These are phyloP conservation scores for Pantala flavescens DNA, from an alignment of 1,140 invertebrate species.

Conservation along the genomic window DNA sequence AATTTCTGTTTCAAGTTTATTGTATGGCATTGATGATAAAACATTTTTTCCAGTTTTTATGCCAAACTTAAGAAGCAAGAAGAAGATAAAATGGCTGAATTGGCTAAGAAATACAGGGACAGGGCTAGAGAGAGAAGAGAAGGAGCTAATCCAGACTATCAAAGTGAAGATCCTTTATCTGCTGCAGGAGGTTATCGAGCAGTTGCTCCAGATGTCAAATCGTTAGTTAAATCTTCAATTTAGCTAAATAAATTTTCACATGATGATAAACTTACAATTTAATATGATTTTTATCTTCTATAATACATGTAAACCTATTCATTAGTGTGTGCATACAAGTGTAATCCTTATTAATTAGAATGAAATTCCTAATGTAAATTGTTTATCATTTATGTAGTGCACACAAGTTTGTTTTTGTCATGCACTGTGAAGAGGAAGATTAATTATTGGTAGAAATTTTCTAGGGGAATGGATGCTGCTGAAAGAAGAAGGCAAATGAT, in stretches of 20 bases:
- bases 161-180: conserved; percentile 70
- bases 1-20: too few species aligned
- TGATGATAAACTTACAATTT: too few species aligned
- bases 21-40: too few species aligned
- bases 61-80: conserved; percentile 91
- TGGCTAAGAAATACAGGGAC: conserved; percentile 92
- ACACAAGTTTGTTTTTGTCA: too few species aligned
- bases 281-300: too few species aligned
- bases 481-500: conserved; percentile 90
- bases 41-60: conserved; percentile 55
- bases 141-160: conserved; percentile 68
- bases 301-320: too few species aligned
- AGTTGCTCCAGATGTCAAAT: conserved; percentile 89
- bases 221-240: conserved; percentile 41
- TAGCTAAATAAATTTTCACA: background rate
- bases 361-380: too few species aligned
- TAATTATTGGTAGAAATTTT: background rate
- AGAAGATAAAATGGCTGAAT: conserved; percentile 87
- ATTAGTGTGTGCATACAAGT: too few species aligned
- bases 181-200: conserved; percentile 86
- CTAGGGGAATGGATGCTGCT: conserved; percentile 68
- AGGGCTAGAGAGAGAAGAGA: conserved; percentile 88
- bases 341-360: too few species aligned
- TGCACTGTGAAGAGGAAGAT: too few species aligned
- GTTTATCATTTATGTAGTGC: too few species aligned